Percentiles rank a stretch among this genome's conserved stretches.
These are phyloP conservation scores for Sclerodermus sp. DNA, from an alignment of 2,888 invertebrate genomes.

Conservation along the genomic window DNA sequence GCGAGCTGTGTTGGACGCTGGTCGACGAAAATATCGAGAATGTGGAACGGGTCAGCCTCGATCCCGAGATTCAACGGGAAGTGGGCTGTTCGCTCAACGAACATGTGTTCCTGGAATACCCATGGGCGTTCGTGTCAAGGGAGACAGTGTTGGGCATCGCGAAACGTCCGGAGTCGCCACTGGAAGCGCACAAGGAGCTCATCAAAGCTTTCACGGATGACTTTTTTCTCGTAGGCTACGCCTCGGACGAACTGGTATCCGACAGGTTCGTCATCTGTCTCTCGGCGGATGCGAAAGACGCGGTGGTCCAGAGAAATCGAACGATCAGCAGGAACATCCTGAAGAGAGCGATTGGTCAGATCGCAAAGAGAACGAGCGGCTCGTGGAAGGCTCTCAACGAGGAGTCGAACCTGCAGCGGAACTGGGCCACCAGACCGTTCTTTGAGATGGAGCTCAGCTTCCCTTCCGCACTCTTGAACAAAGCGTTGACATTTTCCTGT, in stretches of 20 bases:
- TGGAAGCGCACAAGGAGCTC: slow-evolving; percentile 26
- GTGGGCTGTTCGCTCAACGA: slow-evolving; percentile 43
- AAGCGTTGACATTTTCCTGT: slow-evolving; percentile 55
- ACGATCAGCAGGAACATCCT: slow-evolving; percentile 27
- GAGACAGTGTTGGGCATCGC: too few relatives aligned
- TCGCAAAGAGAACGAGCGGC: slow-evolving; percentile 57
- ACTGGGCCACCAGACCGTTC: slow-evolving; percentile 57
- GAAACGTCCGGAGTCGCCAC: slow-evolving; percentile 24
- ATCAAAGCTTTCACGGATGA: slow-evolving; percentile 28
- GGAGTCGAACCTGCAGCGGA: slow-evolving; percentile 54
- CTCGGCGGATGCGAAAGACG: slow-evolving; percentile 62
- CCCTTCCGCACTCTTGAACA: slow-evolving; percentile 17
- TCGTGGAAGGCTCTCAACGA: slow-evolving; percentile 65
- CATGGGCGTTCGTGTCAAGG: slow-evolving; percentile 26
- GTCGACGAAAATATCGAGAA: slow-evolving; percentile 39
- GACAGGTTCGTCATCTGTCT: slow-evolving; percentile 72
- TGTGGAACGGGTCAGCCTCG: slow-evolving; percentile 35
- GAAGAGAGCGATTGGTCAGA: slow-evolving; percentile 9
- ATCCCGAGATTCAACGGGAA: slow-evolving; percentile 31
- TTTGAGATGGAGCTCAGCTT: slow-evolving; percentile 64
- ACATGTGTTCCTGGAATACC: slow-evolving; percentile 49
- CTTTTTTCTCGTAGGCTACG: slow-evolving; percentile 66
- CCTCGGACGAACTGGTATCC: slow-evolving; percentile 64
- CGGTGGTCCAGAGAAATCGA: slow-evolving; percentile 33
- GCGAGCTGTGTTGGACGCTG: slow-evolving; percentile 36